Percentiles rank a stretch among this genome's conserved stretches.
Evolutionary conservation across 2,888 invertebrate species (phyloP).

Genomic region (Diloba caeruleocephala): DNA sequence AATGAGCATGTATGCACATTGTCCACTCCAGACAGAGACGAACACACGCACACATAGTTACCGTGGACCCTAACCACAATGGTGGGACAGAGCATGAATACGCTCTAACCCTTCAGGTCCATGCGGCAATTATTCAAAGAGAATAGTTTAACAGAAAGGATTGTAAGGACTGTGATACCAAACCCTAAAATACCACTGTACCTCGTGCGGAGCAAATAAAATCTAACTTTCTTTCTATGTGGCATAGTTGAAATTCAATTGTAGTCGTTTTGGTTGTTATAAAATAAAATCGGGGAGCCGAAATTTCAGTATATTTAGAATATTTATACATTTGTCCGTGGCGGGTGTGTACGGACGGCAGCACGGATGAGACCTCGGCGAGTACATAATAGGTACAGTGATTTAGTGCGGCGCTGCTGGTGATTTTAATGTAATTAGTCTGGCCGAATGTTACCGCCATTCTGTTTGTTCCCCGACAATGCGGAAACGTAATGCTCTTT

Average conservation of each 20-base stretch:
- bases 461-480: slow-evolving; percentile 69
- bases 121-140: slow-evolving; percentile 89
- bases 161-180: slow-evolving; percentile 74
- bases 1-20: slow-evolving; percentile 59
- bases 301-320: slow-evolving; percentile 86
- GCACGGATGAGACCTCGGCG: slow-evolving; percentile 78
- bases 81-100: slow-evolving; percentile 84
- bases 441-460: slow-evolving; percentile 74
- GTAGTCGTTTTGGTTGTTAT: slow-evolving; percentile 6
- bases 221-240: slow-evolving; percentile 25
- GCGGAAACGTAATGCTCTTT: slow-evolving; percentile 58
- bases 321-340: slow-evolving; percentile 86
- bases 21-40: slow-evolving; percentile 64
- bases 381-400: slow-evolving; percentile 85
- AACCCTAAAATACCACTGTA: slow-evolving; percentile 53
- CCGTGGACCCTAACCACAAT: slow-evolving; percentile 78
- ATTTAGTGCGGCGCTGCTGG: slow-evolving; percentile 82
- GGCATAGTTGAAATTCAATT: slow-evolving; percentile 45
- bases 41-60: slow-evolving; percentile 34
- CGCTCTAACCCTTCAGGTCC: slow-evolving; percentile 88
- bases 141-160: slow-evolving; percentile 90
- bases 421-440: slow-evolving; percentile 86
- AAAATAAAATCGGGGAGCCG: slow-evolving; percentile 43
- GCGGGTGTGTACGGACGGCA: slow-evolving; percentile 69
- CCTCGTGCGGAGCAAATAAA: slow-evolving; percentile 18